Base-by-base conservation (phyloP, 1,140 invertebrate species). In the Aethina tumida region DNA sequence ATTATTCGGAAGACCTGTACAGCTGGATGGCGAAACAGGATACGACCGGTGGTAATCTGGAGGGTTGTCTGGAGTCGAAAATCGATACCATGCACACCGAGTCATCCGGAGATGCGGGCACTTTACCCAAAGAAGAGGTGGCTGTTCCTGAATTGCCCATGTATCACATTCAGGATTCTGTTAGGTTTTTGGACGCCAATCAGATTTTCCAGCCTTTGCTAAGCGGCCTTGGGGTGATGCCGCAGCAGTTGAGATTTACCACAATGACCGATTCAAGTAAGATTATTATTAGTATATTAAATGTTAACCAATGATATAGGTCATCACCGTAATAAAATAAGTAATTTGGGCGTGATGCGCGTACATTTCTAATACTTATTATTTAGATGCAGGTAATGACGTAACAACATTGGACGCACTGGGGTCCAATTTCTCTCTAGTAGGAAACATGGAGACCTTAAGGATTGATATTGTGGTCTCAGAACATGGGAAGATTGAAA, bases 11-110 rank as follows among this genome's bases (percentile, higher is more conserved):
- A 58, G 86, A 90, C 66, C 65, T 96, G 20, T 95, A 95, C 56
- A 86, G 81, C 42, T 95, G 91, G 91, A 94, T 95, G 90, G 84
- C 85, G 0, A 85, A 89, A 53, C 90, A 94, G 50, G 86, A 93
- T 57, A 45, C 34, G 9, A 39, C 47, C 6, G 32, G 14, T 8
- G 36, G 40, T 33, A 34, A 42, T 15, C 28, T 45, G 20, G 45
- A 50, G 44, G 50, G 53, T 48, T 63, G 59, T 37, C 40, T 71
- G 60, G 70, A 74, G 46, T 72, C 70, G 0, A 75, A 75, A 50
- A 67, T 75, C 7, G 71, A 74, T 22, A 75, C 73, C 1, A 60
- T 71, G 52, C 70, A 69, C 12, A 71, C 69, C 1, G 69, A 73
- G 20, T 68, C 70, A 8, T 70, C 68, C 0, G 56, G 56, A 13